phyloP scores from a whole-genome alignment of 2,888 invertebrate species.

The Zaprionus bogoriensis region DNA sequence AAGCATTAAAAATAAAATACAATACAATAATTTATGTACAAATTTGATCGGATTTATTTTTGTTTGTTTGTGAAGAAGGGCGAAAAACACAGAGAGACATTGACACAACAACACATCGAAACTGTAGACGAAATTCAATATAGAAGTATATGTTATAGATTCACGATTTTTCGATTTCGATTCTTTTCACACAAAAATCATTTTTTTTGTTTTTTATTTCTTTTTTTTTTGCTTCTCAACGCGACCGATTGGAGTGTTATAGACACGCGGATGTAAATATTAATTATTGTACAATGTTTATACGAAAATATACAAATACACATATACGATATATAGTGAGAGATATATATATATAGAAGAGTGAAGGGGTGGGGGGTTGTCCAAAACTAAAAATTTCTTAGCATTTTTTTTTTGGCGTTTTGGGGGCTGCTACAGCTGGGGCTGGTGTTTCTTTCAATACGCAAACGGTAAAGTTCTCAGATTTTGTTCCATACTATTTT shows the following conservation, averaged over 20 bases:
- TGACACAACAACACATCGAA: slow-evolving; percentile 37
- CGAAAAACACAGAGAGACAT: slow-evolving; percentile 33
- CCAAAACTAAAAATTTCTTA: slow-evolving; percentile 50
- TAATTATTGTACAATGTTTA: slow-evolving; percentile 48
- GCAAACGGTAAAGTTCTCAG: slow-evolving; percentile 19
- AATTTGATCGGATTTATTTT: slow-evolving; percentile 72
- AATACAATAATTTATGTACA: slow-evolving; percentile 78
- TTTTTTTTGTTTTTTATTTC: not conserved
- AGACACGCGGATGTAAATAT: slow-evolving; percentile 39
- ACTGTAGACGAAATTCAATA: slow-evolving; percentile 42
- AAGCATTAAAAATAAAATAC: slow-evolving; percentile 74
- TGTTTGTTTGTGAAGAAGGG: slow-evolving; percentile 59
- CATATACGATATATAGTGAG: slow-evolving; percentile 32
- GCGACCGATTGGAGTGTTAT: slow-evolving; percentile 57
- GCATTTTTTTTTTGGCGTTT: slow-evolving; percentile 59
- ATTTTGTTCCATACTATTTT: slow-evolving; percentile 9
- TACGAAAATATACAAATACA: slow-evolving; percentile 61
- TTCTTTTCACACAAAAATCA: slow-evolving; percentile 15
- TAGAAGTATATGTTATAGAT: slow-evolving; percentile 28
- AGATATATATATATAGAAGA: slow-evolving; percentile 24
- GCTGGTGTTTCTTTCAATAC: slow-evolving; percentile 21
- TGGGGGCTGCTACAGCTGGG: slow-evolving; percentile 68
- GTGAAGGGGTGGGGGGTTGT: not conserved
- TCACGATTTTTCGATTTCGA: slow-evolving; percentile 22
- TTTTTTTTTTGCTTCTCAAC: slow-evolving; percentile 2